A percentile compares a stretch with the other conserved stretches of the same genome.
These are phyloP conservation scores for Agapornis canus DNA, from an alignment of 2,797 vertebrate genomes.

Conservation along the genomic window DNA sequence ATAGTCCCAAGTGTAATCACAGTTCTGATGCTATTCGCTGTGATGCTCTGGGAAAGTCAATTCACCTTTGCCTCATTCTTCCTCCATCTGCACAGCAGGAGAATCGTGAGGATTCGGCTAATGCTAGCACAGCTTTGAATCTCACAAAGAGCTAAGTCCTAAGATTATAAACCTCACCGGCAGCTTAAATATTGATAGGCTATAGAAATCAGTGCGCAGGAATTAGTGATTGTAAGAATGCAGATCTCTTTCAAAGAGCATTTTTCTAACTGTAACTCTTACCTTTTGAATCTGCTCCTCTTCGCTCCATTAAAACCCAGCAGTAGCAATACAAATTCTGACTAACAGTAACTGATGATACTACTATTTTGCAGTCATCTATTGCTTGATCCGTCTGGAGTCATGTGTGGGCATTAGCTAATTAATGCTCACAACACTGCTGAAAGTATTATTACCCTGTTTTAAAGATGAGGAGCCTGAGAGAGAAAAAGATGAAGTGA, in stretches of 20 bases:
- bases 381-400: constrained; percentile 46
- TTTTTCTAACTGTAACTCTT: not conserved
- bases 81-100: not conserved
- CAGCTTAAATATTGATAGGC: constrained; percentile 26
- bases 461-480: constrained; percentile 28
- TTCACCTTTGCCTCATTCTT: not conserved
- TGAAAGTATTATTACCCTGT: constrained; percentile 37
- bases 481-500: constrained; percentile 47
- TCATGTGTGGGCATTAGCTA: constrained; percentile 49
- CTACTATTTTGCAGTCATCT: constrained; percentile 16
- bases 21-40: not conserved
- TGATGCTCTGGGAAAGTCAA: not conserved
- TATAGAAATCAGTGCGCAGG: constrained; percentile 1
- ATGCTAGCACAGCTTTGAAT: not conserved
- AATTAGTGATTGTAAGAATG: not conserved
- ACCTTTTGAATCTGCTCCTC: not conserved
- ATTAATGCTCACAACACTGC: constrained; percentile 30
- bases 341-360: constrained; percentile 60
- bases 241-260: not conserved
- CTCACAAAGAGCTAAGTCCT: not conserved
- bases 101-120: constrained; percentile 9
- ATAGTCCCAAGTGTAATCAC: not conserved
- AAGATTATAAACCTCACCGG: not conserved
- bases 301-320: not conserved
- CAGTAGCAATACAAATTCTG: constrained; percentile 48